phyloP scores from a whole-genome alignment of 1,140 invertebrate species.

The Grapholita molesta region DNA sequence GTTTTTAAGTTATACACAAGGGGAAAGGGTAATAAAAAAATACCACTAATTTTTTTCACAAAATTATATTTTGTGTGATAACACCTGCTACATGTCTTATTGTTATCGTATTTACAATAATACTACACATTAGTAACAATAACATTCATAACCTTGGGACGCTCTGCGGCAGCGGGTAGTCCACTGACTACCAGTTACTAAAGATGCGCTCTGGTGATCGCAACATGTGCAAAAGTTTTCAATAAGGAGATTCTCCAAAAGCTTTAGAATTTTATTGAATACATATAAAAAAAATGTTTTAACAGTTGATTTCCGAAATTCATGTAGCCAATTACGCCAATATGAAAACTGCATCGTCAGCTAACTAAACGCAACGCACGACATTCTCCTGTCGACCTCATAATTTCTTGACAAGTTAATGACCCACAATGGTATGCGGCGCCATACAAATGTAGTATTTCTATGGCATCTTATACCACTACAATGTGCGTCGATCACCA shows the following conservation, averaged over 20 bases:
- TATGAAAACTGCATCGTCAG: too few species aligned
- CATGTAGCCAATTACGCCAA: too few species aligned
- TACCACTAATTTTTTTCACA: conserved; percentile 66
- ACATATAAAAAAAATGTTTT: too few species aligned
- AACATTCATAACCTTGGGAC: conserved; percentile 75
- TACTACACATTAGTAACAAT: conserved; percentile 78
- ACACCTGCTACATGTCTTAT: conserved; percentile 78
- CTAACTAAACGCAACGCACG: too few species aligned
- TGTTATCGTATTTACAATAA: conserved; percentile 77
- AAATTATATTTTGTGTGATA: conserved; percentile 80
- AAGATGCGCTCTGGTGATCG: background rate
- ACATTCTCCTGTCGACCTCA: too few species aligned
- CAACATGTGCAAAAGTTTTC: background rate
- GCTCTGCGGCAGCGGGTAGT: background rate
- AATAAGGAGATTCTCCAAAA: too few species aligned
- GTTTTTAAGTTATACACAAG: too few species aligned
- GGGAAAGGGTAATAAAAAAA: conserved; percentile 47
- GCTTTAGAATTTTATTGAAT: too few species aligned
- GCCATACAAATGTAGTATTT: too few species aligned
- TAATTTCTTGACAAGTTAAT: too few species aligned
- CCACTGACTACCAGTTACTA: background rate
- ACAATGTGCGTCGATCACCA: background rate
- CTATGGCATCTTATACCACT: background rate
- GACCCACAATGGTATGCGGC: too few species aligned
- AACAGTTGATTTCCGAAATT: too few species aligned